Evolutionary conservation across 2,113 vertebrate genomes (phyloP), one percentile per base, ranked within the genome.

Genomic region (Stegastes partitus): DNA sequence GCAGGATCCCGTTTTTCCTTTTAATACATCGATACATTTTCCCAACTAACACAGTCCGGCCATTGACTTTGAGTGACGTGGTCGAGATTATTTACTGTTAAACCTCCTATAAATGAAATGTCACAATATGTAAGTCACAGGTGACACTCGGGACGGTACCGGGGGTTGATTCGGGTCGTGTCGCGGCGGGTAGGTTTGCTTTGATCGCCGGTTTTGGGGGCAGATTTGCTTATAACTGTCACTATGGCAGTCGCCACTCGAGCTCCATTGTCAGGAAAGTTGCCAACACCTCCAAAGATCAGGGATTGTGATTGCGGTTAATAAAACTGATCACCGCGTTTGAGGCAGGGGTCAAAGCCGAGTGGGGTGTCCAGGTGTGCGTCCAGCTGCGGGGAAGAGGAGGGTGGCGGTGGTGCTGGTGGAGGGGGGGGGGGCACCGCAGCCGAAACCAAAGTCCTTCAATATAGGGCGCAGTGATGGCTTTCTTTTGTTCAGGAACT

Each of bases 21-120:
- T 94, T 94, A 94, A 95, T 94, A 79, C 92, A 87, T 74, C 77
- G 89, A 93, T 87, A 92, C 87, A 91, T 91, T 93, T 94, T 76
- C 84, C 66, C 91, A 95, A 95, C 94, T 95, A 95, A 95, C 94
- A 95, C 95, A 95, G 90, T 92, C 93, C 93, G 89, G 90, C 90
- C 91, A 93, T 89, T 91, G 93, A 95, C 92, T 93, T 93, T 91
- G 86, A 93, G 92, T 95, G 95, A 95, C 95, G 94, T 94, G 94
- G 89, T 92, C 79, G 85, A 92, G 93, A 93, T 95, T 95, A 95
- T 95, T 95, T 93, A 82, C 90, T 91, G 92, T 95, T 94, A 94
- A 95, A 95, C 91, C 88, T 81, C 34, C 68, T 92, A 93, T 94
- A 94, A 93, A 94, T 90, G n/a, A 92, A 86, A 90, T 93, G 83